A percentile compares a stretch with the other conserved stretches of the same genome.
These are phyloP conservation scores for Hydractinia symbiolongicarpus DNA, from an alignment of 30 jellyfish, hydroid and myxozoan species.

Conservation along the genomic window DNA sequence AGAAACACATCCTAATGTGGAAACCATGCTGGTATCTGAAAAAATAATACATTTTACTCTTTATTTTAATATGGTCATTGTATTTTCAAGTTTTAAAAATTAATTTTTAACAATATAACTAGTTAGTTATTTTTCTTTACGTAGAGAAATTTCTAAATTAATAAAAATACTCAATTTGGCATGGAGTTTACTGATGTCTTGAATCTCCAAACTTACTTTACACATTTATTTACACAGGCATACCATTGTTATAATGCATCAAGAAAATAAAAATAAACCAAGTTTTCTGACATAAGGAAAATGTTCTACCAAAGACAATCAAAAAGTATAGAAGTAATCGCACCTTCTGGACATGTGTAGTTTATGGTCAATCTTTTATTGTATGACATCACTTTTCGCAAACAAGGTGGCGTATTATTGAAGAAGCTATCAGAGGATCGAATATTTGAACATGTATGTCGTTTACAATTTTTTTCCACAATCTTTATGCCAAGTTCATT, in stretches of 20 bases:
- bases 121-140: too few species aligned
- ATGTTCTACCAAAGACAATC: too few species aligned
- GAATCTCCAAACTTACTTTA: too few species aligned
- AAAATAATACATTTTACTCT: neutral
- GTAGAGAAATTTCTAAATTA: too few species aligned
- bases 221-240: too few species aligned
- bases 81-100: neutral
- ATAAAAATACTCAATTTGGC: too few species aligned
- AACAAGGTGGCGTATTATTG: conserved; percentile 16
- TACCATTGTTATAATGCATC: too few species aligned
- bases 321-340: neutral
- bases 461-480: conserved; percentile 22
- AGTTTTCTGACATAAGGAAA: too few species aligned
- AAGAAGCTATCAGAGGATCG: conserved; percentile 26
- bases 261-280: too few species aligned
- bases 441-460: conserved; percentile 11
- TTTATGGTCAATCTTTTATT: conserved; percentile 36
- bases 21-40: conserved; percentile 23
- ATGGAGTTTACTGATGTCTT: too few species aligned
- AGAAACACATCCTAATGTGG: conserved; percentile 63
- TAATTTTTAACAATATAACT: neutral
- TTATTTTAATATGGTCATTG: neutral
- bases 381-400: neutral
- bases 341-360: conserved; percentile 70
- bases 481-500: neutral